Conservation (phyloP, 2,888 invertebrate genomes). For the Hypolimnas misippus region DNA sequence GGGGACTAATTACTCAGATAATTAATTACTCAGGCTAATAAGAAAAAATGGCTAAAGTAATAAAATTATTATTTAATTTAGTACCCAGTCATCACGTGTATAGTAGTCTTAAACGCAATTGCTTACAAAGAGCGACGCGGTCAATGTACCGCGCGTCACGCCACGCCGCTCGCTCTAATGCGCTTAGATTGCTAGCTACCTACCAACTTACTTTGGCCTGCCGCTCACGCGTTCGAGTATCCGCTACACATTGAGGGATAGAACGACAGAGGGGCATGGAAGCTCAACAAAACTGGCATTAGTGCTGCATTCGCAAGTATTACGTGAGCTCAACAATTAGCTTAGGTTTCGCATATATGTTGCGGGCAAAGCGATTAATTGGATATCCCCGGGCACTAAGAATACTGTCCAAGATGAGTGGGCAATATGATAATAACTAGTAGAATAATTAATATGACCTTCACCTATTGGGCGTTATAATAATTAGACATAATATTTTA, state of each 20-base stretch:
- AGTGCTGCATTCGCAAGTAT: constrained; percentile 62
- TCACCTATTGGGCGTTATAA: no score
- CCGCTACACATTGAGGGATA: neutral
- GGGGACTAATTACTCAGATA: no score
- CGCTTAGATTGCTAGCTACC: constrained; percentile 78
- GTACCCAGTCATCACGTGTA: constrained; percentile 1
- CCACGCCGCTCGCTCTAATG: constrained; percentile 75
- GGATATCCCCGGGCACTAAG: no score
- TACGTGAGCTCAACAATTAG: constrained; percentile 69
- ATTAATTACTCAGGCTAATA: no score
- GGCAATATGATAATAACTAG: no score
- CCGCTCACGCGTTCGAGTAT: constrained; percentile 32
- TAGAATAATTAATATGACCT: no score
- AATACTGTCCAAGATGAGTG: no score
- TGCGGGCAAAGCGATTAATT: no score
- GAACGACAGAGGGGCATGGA: constrained; percentile 38
- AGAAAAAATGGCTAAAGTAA: no score
- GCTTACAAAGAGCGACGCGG: constrained; percentile 71
- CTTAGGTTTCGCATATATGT: constrained; percentile 60
- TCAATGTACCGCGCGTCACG: constrained; percentile 79
- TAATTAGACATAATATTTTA: no score
- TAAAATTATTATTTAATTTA: neutral
- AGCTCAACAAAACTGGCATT: constrained; percentile 51
- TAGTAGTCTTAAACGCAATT: constrained; percentile 50
- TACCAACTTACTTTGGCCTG: constrained; percentile 57